Base-by-base conservation (phyloP, 2,797 vertebrate species). In the Tarsius wallacei region DNA sequence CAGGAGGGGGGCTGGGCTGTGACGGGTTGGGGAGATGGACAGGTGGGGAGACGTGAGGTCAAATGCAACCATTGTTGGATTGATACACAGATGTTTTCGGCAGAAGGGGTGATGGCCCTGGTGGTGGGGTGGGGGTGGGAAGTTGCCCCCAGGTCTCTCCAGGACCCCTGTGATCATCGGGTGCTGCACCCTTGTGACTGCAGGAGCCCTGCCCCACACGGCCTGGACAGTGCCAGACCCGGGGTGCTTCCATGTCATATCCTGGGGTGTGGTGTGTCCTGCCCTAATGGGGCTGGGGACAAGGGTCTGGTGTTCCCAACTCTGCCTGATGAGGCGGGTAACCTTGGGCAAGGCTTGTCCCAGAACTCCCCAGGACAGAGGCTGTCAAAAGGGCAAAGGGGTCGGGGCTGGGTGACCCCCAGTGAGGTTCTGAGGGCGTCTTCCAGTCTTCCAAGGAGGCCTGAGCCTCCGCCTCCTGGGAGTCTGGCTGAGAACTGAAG, bases 401-500 rank as follows among this genome's bases (percentile, higher is more conserved):
- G 4, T 5, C 53, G 13, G 63, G 21, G 28, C 14, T 33, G 22
- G 10, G 11, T 3, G 57, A 16, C 53, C 33, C 47, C 49, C 22
- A 42, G 0, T 4, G 66, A 31, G 24, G 11, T 8, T 66, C 26
- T 4, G 0, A 12, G 15, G 21, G 81, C 1, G 0, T 31, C 82
- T 22, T n/a, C 22, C 26, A 5, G 4, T 31, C 64, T 73, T 16
- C 59, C 11, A 21, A n/a, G 7, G 17, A 26, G 22, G 47, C 7
- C 21, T 22, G 0, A 13, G 11, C 36, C 21, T 42, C 22, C 0
- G 0, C 12, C 57, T 36, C 33, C 8, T 0, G 4, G 1, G 19
- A 16, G 10, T 5, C 59, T 68, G 1, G 28, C 4, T 28, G 33
- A 24, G 36, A 59, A 17, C 0, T 0, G 1, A 70, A 11, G 86